Conservation (phyloP, 37 sponge, comb jelly and placozoan genomes). For the Cliona cf. orientalis region DNA sequence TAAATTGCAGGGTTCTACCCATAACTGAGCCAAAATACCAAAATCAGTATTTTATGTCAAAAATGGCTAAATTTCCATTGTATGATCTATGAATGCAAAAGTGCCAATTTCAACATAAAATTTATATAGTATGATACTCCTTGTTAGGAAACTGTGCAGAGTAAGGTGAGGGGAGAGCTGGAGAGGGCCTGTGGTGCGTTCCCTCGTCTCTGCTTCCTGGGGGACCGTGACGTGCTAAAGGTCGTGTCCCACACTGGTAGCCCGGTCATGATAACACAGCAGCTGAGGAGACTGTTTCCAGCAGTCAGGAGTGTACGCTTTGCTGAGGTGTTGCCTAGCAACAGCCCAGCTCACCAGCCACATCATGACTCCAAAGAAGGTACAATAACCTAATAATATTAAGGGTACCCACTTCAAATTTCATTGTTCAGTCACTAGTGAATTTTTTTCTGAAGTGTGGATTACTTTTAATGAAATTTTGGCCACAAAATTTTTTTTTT, state of each 20-base stretch:
- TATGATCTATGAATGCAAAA: neutral
- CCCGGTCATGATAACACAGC: constrained; percentile 46
- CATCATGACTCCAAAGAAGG: neutral
- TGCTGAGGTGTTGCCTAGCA: neutral
- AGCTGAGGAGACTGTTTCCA: constrained; percentile 61
- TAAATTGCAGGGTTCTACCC: neutral
- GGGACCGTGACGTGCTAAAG: constrained; percentile 34
- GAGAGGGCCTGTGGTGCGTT: constrained; percentile 5
- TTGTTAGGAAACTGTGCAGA: constrained; percentile 10
- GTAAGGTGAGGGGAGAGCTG: constrained; percentile 20
- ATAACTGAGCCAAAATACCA: no score
- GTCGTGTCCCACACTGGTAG: constrained; percentile 20
- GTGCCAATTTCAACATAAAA: no score
- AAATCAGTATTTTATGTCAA: neutral
- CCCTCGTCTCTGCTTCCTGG: constrained; percentile 59
- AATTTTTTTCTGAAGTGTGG: neutral
- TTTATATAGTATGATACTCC: neutral
- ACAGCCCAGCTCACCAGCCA: neutral
- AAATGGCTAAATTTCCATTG: neutral
- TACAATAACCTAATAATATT: neutral
- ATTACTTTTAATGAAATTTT: neutral
- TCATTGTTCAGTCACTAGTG: neutral
- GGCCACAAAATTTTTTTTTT: no score
- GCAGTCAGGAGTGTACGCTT: constrained; percentile 19
- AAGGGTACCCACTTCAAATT: neutral